Conservation (phyloP, 2,888 invertebrate genomes). For the Macrosoma leucophasiata region DNA sequence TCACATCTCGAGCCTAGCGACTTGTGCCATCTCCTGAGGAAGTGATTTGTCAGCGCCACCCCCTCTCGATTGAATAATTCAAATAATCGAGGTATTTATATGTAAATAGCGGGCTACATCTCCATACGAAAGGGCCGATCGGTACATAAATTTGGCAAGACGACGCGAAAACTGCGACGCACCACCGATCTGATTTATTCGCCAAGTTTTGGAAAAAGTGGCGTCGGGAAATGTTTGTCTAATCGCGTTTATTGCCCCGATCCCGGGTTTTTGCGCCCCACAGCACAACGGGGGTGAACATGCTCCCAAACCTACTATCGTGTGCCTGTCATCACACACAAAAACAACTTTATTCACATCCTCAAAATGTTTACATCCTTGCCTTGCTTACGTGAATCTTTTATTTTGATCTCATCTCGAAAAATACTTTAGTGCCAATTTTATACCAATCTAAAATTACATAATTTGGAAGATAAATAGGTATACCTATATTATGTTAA, state of each 20-base stretch:
- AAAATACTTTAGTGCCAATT: too few species aligned
- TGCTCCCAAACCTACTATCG: too few species aligned
- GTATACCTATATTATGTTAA: too few species aligned
- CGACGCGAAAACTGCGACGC: conserved; percentile 73
- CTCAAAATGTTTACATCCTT: conserved; percentile 20
- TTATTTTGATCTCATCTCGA: too few species aligned
- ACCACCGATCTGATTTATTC: conserved; percentile 73
- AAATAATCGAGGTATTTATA: conserved; percentile 77
- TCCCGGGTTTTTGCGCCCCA: conserved; percentile 55
- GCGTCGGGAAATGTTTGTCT: conserved; percentile 73
- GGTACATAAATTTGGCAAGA: conserved; percentile 76
- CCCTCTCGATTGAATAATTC: conserved; percentile 77
- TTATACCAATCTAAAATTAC: too few species aligned
- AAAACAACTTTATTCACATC: conserved; percentile 31
- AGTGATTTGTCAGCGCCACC: conserved; percentile 75
- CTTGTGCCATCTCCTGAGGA: conserved; percentile 71
- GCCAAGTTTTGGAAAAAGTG: conserved; percentile 71
- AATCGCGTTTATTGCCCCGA: conserved; percentile 68
- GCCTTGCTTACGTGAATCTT: too few species aligned
- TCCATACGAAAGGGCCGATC: conserved; percentile 76
- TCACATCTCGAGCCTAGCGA: conserved; percentile 61
- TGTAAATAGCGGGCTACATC: conserved; percentile 74
- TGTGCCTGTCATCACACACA: conserved; percentile 22
- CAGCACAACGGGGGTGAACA: conserved; percentile 48
- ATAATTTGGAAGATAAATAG: too few species aligned